Conservation (phyloP, 2,888 invertebrate genomes). For the Tyria jacobaeae region DNA sequence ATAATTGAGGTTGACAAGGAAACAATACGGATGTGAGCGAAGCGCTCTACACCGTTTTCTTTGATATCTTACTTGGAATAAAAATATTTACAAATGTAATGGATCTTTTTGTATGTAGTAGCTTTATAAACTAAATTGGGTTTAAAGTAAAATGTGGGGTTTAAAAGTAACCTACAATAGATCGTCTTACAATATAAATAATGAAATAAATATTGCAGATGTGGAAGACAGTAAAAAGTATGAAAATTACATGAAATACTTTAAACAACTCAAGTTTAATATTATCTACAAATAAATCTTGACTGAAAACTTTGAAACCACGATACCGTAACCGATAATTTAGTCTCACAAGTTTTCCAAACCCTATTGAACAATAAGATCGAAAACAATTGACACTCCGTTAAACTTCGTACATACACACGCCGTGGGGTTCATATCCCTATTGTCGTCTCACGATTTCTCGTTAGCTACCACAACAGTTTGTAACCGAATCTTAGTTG, state of each 20-base stretch:
- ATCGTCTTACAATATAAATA: too few relatives aligned
- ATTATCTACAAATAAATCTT: slow-evolving; percentile 5
- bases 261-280: neutral
- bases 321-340: slow-evolving; percentile 2
- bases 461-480: slow-evolving; percentile 69
- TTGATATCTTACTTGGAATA: too few relatives aligned
- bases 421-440: slow-evolving; percentile 23
- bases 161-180: too few relatives aligned
- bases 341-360: slow-evolving; percentile 12
- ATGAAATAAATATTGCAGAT: too few relatives aligned
- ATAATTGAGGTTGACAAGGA: neutral
- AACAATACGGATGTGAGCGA: neutral
- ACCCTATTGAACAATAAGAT: slow-evolving; percentile 26
- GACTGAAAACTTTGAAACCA: slow-evolving; percentile 1
- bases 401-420: slow-evolving; percentile 28
- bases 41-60: too few relatives aligned
- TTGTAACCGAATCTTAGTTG: slow-evolving; percentile 78
- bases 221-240: too few relatives aligned
- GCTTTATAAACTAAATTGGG: too few relatives aligned
- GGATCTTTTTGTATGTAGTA: too few relatives aligned
- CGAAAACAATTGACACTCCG: slow-evolving; percentile 36
- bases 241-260: too few relatives aligned
- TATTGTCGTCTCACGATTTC: slow-evolving; percentile 59
- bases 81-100: too few relatives aligned
- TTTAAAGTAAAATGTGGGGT: too few relatives aligned